These are phyloP conservation scores for Drosophila kohkoa DNA, from an alignment of 1,140 invertebrate genomes.

Conservation along the genomic window DNA sequence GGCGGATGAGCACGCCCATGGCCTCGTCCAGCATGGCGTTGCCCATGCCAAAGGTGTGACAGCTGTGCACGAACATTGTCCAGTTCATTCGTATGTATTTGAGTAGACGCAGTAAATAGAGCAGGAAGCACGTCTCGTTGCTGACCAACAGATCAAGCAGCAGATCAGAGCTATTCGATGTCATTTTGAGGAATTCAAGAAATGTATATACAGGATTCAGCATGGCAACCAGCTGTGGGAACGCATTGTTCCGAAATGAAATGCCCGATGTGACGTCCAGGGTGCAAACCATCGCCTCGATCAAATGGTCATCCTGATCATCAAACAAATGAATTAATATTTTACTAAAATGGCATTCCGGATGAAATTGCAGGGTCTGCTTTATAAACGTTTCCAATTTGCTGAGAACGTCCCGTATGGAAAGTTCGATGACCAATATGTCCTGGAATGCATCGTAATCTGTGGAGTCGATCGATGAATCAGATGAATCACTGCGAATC, in stretches of 20 bases:
- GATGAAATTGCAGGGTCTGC: constrained; percentile 92
- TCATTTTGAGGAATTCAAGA: constrained; percentile 92
- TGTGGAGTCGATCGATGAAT: constrained; percentile 92
- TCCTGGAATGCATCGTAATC: constrained; percentile 94
- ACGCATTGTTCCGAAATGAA: constrained; percentile 91
- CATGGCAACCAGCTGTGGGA: constrained; percentile 91
- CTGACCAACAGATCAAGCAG: constrained; percentile 94
- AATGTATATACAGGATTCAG: constrained; percentile 93
- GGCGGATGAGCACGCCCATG: constrained; percentile 92
- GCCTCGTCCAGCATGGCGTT: constrained; percentile 91
- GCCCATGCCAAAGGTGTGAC: constrained; percentile 87
- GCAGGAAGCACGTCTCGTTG: constrained; percentile 95
- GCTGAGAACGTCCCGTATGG: constrained; percentile 92
- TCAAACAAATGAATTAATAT: constrained; percentile 95
- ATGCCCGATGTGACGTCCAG: constrained; percentile 94
- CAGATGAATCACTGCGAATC: constrained; percentile 93
- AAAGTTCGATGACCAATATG: constrained; percentile 94
- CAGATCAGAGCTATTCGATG: constrained; percentile 93
- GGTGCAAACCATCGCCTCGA: constrained; percentile 96
- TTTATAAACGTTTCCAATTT: constrained; percentile 94
- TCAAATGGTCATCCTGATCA: constrained; percentile 95
- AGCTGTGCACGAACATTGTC: constrained; percentile 92
- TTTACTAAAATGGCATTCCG: constrained; percentile 93
- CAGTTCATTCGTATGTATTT: constrained; percentile 94
- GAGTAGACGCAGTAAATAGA: constrained; percentile 93